These are phyloP conservation scores for Panulirus ornatus DNA, from an alignment of 1,140 invertebrate genomes.

Conservation along the genomic window DNA sequence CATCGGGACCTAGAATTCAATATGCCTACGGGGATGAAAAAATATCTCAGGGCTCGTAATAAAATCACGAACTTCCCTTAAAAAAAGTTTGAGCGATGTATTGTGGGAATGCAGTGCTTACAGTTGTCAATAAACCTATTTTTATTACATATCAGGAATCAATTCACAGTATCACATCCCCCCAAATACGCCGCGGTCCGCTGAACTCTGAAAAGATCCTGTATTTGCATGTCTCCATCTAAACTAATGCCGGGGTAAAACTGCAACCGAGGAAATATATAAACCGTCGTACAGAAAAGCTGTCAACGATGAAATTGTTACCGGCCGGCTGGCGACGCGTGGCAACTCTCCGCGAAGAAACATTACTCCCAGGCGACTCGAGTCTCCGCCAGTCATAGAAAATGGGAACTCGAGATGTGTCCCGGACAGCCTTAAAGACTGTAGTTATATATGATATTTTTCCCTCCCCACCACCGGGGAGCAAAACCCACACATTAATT, in stretches of 20 bases:
- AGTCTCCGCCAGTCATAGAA: slow-evolving; percentile 40
- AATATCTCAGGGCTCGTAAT: background rate
- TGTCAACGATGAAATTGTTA: background rate
- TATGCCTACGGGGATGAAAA: slow-evolving; percentile 1
- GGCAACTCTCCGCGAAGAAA: slow-evolving; percentile 39
- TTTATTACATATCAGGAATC: slow-evolving; percentile 65
- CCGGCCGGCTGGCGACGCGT: background rate
- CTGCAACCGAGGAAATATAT: background rate
- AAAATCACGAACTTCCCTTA: background rate
- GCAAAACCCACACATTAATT: too few relatives aligned
- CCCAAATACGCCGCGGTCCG: slow-evolving; percentile 27
- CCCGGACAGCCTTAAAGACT: slow-evolving; percentile 37
- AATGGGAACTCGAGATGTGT: slow-evolving; percentile 41
- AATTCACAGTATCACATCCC: slow-evolving; percentile 51
- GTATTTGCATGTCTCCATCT: slow-evolving; percentile 7
- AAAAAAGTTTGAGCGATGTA: slow-evolving; percentile 56
- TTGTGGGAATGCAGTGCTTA: slow-evolving; percentile 60
- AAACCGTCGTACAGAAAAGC: background rate
- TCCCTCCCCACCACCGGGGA: too few relatives aligned
- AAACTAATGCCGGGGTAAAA: slow-evolving; percentile 19
- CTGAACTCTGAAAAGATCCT: background rate
- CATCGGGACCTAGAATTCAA: background rate
- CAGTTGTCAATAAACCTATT: slow-evolving; percentile 70
- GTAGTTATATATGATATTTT: slow-evolving; percentile 22
- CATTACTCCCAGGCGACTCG: slow-evolving; percentile 40